Base-by-base conservation (phyloP, 2,888 invertebrate genomes). In the Panzeria rudis region DNA sequence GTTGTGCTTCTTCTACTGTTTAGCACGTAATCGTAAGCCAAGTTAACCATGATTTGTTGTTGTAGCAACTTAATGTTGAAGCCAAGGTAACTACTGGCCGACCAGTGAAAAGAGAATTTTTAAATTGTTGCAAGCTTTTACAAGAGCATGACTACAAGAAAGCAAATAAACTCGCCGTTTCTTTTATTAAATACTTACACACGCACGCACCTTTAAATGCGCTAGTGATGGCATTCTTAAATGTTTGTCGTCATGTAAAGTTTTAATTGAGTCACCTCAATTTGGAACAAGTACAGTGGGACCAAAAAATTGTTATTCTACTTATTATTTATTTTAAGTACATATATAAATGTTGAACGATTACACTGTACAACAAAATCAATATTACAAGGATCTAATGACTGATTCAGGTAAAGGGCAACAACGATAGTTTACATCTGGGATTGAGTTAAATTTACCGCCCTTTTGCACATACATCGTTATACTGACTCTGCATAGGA, bases 11-110 rank as follows among this genome's bases (percentile, higher is more conserved):
- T 64, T 69, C 35, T 64, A 47, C 29, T 41, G 17, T 11, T 35
- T 29, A 41, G 8, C 56, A 71, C 44, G 29, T 47, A 17, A 11
- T 17, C 17, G 9, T 52, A 76, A 80, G 52, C 54, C 78, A 73
- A 71, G 71, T 69, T 81, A 56, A 17, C 15, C 20, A 9, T 29
- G 35, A 17, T 23, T 25, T 71, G 9, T 25, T 62, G 15, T 77
- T 68, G 35, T 61, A 68, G 47, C 68, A 75, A 75, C 23, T 29
- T 17, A 78, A 85, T 75, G 82, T 71, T 69, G 71, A 82, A 78
- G 78, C 75, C 85, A 82, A 85, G 85, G 82, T 75, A 85, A 82
- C 2, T n/a, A 29, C 71, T 71, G 66, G 23, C 61, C 61, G 69
- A 38, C 32, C 29, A 17, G 20, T n/a, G n/a, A n/a, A 52, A 29